Conservation (phyloP, 1,140 invertebrate genomes). For the Calliphora vicina region DNA sequence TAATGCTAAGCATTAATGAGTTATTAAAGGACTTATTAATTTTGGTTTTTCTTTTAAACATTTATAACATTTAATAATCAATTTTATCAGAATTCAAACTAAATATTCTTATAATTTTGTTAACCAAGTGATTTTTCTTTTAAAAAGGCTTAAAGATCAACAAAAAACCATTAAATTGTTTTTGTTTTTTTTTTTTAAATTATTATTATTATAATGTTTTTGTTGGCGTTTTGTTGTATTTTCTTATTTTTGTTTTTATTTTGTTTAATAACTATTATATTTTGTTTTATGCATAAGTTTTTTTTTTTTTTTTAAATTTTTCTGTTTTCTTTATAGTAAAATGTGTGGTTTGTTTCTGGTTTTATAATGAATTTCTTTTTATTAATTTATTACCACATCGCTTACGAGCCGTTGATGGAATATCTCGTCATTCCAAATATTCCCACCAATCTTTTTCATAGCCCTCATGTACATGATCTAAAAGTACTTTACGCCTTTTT, state of each 20-base stretch:
- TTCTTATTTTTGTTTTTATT: background rate
- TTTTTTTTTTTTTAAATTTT: background rate
- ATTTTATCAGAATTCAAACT: background rate
- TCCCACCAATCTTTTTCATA: constrained; percentile 99
- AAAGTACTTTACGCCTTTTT: constrained; percentile 89
- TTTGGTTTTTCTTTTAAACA: background rate
- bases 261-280: constrained; percentile 5
- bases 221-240: constrained; percentile 15
- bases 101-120: background rate
- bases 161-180: background rate
- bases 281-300: constrained; percentile 8
- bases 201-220: background rate
- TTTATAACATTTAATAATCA: constrained; percentile 1
- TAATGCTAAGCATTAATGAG: constrained; percentile 30
- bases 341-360: constrained; percentile 30
- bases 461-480: constrained; percentile 97
- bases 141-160: background rate
- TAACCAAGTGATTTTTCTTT: background rate
- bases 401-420: constrained; percentile 4
- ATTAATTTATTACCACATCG: constrained; percentile 25
- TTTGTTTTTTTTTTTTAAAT: constrained; percentile 4
- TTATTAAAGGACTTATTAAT: background rate
- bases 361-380: constrained; percentile 34
- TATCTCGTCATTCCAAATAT: constrained; percentile 78
- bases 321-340: constrained; percentile 31